These are phyloP conservation scores for Copsychus sechellarum DNA, from an alignment of 2,113 vertebrate genomes.

Conservation along the genomic window DNA sequence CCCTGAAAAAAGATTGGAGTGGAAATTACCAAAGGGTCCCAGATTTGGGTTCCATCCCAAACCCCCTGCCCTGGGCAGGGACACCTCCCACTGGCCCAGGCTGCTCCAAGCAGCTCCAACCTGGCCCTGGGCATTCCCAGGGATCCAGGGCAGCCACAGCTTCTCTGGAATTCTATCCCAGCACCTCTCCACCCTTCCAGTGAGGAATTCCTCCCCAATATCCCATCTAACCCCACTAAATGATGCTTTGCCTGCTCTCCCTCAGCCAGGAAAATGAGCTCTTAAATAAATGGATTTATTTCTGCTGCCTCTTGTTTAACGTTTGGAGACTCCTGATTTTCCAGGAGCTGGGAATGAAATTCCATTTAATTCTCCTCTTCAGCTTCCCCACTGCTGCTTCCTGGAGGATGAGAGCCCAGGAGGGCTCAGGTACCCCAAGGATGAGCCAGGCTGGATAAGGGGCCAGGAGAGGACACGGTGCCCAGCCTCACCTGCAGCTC, in stretches of 20 bases:
- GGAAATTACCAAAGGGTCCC: background rate
- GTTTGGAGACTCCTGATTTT: background rate
- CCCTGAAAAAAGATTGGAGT: background rate
- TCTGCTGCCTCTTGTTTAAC: background rate
- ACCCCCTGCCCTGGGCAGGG: background rate
- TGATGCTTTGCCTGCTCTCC: no score
- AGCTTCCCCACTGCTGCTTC: background rate
- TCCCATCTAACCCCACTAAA: background rate
- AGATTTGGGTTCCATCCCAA: background rate
- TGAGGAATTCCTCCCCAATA: background rate
- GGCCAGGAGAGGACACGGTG: background rate
- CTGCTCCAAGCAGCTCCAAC: accelerated
- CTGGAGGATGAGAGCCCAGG: background rate
- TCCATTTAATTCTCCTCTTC: background rate
- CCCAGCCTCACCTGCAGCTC: background rate
- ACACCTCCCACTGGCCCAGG: background rate
- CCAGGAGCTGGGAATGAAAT: background rate
- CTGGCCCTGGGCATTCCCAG: accelerated
- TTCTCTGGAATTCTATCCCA: background rate
- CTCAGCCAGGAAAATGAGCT: background rate
- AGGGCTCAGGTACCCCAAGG: background rate
- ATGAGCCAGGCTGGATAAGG: background rate
- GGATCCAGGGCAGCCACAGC: background rate
- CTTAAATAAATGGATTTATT: background rate
- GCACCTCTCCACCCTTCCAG: background rate